Conservation (phyloP, 2,888 invertebrate species). For the Xestia sexstrigata region DNA sequence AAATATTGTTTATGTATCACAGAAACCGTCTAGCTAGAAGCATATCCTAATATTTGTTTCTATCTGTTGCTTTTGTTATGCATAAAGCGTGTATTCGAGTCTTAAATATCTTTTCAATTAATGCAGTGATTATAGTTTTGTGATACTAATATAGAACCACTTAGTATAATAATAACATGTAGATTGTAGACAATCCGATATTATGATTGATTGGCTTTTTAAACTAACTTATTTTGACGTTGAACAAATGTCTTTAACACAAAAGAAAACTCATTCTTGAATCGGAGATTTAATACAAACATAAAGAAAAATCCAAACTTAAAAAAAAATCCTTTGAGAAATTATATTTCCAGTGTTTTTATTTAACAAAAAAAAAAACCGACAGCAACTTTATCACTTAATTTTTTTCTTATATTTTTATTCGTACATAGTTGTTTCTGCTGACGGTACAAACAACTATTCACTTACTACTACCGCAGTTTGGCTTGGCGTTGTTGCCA, state of each 20-base stretch:
- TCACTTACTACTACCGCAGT: conserved; percentile 85
- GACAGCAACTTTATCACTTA: conserved; percentile 12
- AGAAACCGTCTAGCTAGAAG: conserved; percentile 42
- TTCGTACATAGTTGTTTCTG: conserved; percentile 46
- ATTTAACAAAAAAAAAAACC: conserved; percentile 19
- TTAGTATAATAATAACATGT: conserved; percentile 12
- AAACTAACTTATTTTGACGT: background rate
- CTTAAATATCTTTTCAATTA: conserved; percentile 27
- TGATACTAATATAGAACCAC: conserved; percentile 46
- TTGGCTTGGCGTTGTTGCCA: conserved; percentile 95
- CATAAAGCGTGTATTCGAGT: conserved; percentile 61
- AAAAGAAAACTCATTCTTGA: background rate
- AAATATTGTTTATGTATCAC: conserved; percentile 46
- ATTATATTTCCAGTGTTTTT: conserved; percentile 24
- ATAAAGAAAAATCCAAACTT: background rate
- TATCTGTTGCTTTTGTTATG: conserved; percentile 43
- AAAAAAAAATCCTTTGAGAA: conserved; percentile 9
- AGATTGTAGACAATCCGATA: conserved; percentile 15
- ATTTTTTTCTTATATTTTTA: conserved; percentile 2
- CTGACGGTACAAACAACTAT: conserved; percentile 62
- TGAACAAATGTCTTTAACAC: background rate
- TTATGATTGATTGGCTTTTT: background rate
- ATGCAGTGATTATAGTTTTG: conserved; percentile 25
- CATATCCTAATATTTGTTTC: conserved; percentile 26
- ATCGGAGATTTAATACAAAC: background rate